Conservation (phyloP, 2,797 vertebrate genomes). For the Carduelis carduelis region DNA sequence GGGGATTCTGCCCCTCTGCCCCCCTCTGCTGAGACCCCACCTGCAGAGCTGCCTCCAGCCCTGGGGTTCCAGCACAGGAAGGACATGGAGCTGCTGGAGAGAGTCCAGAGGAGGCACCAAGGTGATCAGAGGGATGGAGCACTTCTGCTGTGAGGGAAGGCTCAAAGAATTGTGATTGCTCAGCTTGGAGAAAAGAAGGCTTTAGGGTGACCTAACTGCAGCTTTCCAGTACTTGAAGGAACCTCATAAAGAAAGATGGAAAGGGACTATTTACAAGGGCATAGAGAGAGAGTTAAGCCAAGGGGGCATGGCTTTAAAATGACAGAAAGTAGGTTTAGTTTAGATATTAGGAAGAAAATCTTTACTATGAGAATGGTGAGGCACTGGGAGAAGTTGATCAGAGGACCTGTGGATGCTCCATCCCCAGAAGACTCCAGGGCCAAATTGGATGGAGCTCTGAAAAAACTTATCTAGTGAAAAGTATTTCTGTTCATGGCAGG, state of each 20-base stretch:
- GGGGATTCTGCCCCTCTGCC: neutral
- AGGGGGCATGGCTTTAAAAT: neutral
- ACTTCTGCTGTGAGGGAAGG: accelerated
- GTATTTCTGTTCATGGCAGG: neutral
- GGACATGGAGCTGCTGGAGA: neutral
- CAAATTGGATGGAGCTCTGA: neutral
- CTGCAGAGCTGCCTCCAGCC: neutral
- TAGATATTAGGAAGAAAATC: neutral
- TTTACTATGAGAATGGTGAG: neutral
- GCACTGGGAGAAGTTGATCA: neutral
- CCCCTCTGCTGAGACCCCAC: neutral
- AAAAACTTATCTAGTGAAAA: neutral
- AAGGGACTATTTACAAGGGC: neutral
- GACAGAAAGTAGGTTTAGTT: neutral
- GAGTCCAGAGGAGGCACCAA: neutral
- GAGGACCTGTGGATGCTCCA: neutral
- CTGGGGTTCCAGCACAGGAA: neutral
- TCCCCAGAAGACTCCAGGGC: neutral
- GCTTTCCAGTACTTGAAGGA: neutral
- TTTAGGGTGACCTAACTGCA: neutral
- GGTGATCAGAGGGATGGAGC: neutral
- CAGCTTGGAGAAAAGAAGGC: neutral
- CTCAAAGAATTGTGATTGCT: accelerated
- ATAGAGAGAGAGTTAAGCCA: neutral
- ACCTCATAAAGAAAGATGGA: neutral